These are phyloP conservation scores for Ataeniobius toweri DNA, from an alignment of 2,797 vertebrate species.

Conservation along the genomic window DNA sequence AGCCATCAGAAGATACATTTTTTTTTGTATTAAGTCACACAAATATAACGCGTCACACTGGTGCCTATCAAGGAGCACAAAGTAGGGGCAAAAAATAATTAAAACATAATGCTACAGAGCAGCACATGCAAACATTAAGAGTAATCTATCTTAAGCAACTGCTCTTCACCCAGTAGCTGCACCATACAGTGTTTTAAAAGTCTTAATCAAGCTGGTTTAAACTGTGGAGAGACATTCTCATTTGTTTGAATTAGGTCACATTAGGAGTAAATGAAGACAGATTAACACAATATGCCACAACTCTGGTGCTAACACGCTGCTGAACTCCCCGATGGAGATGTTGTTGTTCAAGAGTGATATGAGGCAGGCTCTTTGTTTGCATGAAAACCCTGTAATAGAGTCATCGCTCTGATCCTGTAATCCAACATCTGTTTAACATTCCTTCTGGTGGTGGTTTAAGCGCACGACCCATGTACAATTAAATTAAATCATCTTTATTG, in stretches of 20 bases:
- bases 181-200: conserved; percentile 39
- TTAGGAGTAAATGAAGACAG: conserved; percentile 70
- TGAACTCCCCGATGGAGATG: conserved; percentile 26
- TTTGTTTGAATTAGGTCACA: conserved; percentile 73
- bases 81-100: neutral
- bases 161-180: conserved; percentile 21
- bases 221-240: conserved; percentile 55
- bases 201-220: conserved; percentile 61
- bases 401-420: conserved; percentile 9
- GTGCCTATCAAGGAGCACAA: neutral
- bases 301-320: conserved; percentile 50
- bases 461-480: too few species aligned
- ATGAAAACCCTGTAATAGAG: conserved; percentile 6
- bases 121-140: conserved; percentile 7
- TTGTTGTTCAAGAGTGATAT: conserved; percentile 10
- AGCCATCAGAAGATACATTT: conserved; percentile 31
- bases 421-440: neutral
- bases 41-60: neutral
- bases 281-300: conserved; percentile 58
- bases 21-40: conserved; percentile 9
- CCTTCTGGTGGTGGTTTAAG: too few species aligned
- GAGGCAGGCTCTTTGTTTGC: neutral
- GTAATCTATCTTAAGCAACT: conserved; percentile 32
- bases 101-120: neutral
- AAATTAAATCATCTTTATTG: too few species aligned